phyloP scores from a whole-genome alignment of 2,797 vertebrate genomes.

The Peromyscus nudipes region DNA sequence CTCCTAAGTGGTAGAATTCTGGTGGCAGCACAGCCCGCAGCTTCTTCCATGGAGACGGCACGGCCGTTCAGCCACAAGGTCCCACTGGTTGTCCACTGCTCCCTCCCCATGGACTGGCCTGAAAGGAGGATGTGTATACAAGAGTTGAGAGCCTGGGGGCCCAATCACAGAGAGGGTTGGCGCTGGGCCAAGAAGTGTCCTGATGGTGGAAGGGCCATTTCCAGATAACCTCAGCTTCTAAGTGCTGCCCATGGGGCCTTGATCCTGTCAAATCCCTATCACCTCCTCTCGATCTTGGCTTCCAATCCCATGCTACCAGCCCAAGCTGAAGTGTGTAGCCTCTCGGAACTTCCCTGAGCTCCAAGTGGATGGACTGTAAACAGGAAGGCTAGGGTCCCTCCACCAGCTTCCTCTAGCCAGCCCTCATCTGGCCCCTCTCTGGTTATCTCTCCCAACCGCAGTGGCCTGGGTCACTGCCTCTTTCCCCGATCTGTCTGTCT shows the following conservation, averaged over 20 bases:
- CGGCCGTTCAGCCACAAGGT: conserved; percentile 68
- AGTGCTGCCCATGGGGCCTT: background rate
- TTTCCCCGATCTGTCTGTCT: conserved; percentile 3
- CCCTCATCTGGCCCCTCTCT: background rate
- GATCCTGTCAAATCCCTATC: background rate
- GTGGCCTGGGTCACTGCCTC: background rate
- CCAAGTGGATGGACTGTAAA: background rate
- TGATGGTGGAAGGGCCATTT: background rate
- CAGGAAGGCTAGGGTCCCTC: background rate
- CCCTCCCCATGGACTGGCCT: conserved; percentile 63
- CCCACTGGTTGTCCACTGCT: conserved; percentile 58
- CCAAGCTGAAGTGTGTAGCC: background rate
- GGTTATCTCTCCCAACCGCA: background rate
- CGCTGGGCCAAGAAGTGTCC: background rate
- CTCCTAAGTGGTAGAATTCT: conserved; percentile 82
- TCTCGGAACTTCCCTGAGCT: background rate
- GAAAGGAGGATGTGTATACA: conserved; percentile 37
- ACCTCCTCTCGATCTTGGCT: background rate
- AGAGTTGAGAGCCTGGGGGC: background rate
- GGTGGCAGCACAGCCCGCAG: conserved; percentile 79
- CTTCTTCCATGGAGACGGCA: conserved; percentile 85
- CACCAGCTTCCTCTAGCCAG: background rate
- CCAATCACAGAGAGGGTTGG: background rate
- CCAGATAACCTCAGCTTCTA: background rate
- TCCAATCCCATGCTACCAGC: background rate